Base-by-base conservation (phyloP, 2,888 invertebrate species). In the Amphipyra berbera region DNA sequence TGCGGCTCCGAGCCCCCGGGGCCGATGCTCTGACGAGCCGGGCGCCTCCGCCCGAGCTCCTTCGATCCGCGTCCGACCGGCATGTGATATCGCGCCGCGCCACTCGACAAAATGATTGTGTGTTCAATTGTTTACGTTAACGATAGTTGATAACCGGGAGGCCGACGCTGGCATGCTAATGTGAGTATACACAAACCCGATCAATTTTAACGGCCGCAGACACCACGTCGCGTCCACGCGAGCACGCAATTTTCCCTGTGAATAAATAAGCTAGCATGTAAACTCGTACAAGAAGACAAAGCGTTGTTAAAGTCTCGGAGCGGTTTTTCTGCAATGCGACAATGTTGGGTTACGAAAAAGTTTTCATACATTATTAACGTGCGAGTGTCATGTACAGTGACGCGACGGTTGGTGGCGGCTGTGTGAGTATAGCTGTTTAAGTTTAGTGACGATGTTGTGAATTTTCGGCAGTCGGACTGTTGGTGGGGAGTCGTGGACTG, bases 121-220 rank as follows among this genome's bases (percentile, higher is more conserved):
- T 88, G 88, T 88, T 87, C 90, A 83, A 85, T 91, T 92, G 94
- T 93, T 94, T 93, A 93, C 92, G 89, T 93, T 92, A 88, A 87
- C 90, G 85, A 84, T 89, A 93, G 92, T 93, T 92, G 93, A 94
- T 93, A 91, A 89, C 90, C 86, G 88, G 84, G 87, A 88, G 85
- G 87, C 90, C 90, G 90, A 90, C 91, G 93, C 93, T 94, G 94
- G 94, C 92, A 94, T 94, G 94, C 93, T 92, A 90, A 95, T 94
- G 94, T 95, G 92, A 95, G 94, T 94, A 94, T 87, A 79, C 77
- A 73, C 75, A 83, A 61, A 62, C 53, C 62, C 82, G 84, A 71
- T 72, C 63, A 61, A 68, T 72, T 65, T 40, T 59, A 65, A 50
- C 71, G 77, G 61, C 68, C 70, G 59, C 67, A 67, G 66, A 68